These are phyloP conservation scores for Cheilosia grossa DNA, from an alignment of 2,888 invertebrate species.

Conservation along the genomic window DNA sequence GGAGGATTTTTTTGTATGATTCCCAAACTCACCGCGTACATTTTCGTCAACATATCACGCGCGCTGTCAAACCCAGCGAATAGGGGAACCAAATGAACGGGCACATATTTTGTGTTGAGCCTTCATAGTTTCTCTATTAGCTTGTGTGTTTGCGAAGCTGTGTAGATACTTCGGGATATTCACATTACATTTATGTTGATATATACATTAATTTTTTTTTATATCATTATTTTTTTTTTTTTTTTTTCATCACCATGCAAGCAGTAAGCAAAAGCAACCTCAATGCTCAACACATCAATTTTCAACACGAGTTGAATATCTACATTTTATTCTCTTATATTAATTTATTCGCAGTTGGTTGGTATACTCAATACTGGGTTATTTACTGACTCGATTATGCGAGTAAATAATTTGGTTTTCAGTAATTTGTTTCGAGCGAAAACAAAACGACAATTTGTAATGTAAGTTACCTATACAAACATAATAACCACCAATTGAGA, in stretches of 20 bases:
- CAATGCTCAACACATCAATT: not conserved
- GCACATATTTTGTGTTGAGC: conserved; percentile 25
- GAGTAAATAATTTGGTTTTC: conserved; percentile 3
- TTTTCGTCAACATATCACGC: conserved; percentile 36
- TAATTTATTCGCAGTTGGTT: conserved; percentile 61
- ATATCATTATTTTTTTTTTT: conserved; percentile 20
- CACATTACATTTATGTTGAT: not conserved
- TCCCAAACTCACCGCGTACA: conserved; percentile 38
- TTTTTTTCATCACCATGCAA: conserved; percentile 41
- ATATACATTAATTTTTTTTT: conserved; percentile 1
- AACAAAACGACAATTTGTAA: conserved; percentile 3
- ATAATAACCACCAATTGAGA: conserved; percentile 5
- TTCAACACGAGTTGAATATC: conserved; percentile 35
- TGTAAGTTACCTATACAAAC: conserved; percentile 8
- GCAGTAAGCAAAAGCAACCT: conserved; percentile 9
- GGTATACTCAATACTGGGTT: conserved; percentile 36
- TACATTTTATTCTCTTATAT: conserved; percentile 37
- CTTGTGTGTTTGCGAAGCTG: conserved; percentile 23
- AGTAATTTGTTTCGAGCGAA: conserved; percentile 37
- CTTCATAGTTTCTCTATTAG: conserved; percentile 49
- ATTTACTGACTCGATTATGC: conserved; percentile 28
- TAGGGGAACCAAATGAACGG: conserved; percentile 46
- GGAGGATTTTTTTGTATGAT: conserved; percentile 4
- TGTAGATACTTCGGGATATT: conserved; percentile 30
- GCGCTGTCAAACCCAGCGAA: conserved; percentile 48